Evolutionary conservation across 2,888 invertebrate genomes (phyloP).

Genomic region (Allolobophora icterica): DNA sequence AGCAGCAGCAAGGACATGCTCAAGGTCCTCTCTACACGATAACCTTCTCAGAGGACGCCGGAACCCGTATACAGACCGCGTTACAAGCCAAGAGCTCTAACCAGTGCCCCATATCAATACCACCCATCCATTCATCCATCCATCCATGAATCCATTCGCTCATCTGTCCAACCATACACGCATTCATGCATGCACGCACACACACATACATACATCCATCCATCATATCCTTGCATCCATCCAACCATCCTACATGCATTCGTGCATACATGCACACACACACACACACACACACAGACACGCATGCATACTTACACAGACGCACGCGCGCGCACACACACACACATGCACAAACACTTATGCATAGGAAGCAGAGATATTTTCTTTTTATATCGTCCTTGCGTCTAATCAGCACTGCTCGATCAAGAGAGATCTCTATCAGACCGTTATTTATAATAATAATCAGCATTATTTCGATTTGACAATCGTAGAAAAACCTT

Average conservation of each 20-base stretch:
- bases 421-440: neutral
- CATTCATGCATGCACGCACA: neutral
- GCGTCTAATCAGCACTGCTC: neutral
- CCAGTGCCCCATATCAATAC: too few relatives aligned
- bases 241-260: neutral
- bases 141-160: too few relatives aligned
- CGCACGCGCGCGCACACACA: neutral
- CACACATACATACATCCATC: neutral
- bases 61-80: too few relatives aligned
- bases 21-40: too few relatives aligned
- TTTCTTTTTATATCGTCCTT: neutral
- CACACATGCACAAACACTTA: neutral
- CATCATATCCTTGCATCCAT: too few relatives aligned
- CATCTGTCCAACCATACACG: too few relatives aligned
- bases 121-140: neutral
- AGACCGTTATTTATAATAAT: neutral
- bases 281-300: neutral
- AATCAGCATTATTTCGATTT: slow-evolving; percentile 17
- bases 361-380: neutral
- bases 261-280: neutral
- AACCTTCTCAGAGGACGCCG: too few relatives aligned
- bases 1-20: too few relatives aligned
- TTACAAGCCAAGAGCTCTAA: too few relatives aligned
- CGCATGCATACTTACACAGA: neutral
- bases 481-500: slow-evolving; percentile 17